Percentiles rank a stretch among this genome's conserved stretches.
phyloP scores from a whole-genome alignment of 92 coral and sea anemone species.

The Phenganax subtilis region DNA sequence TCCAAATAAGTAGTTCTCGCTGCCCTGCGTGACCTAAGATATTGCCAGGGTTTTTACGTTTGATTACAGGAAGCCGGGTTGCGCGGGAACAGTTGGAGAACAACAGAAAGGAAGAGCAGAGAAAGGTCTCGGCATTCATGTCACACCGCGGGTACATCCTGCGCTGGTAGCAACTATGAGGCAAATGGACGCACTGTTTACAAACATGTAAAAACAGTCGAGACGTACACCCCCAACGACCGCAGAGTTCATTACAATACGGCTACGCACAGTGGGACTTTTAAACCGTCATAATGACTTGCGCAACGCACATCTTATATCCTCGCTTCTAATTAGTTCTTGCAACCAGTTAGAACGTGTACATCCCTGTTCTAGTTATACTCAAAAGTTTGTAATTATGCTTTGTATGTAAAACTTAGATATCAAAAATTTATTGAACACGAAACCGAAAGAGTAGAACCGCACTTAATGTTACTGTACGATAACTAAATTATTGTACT shows the following conservation, averaged over 20 bases:
- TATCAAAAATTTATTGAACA: not conserved
- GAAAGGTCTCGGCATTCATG: not conserved
- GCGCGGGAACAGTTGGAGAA: conserved; percentile 38
- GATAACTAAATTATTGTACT: not conserved
- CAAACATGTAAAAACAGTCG: conserved; percentile 29
- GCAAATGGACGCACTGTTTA: conserved; percentile 21
- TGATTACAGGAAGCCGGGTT: conserved; percentile 32
- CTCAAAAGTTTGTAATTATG: too few species aligned
- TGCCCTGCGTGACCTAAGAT: conserved; percentile 9
- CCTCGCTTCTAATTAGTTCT: not conserved
- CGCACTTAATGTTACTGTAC: not conserved
- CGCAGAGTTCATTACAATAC: not conserved
- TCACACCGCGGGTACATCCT: conserved; percentile 31
- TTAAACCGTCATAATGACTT: not conserved
- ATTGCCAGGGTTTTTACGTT: not conserved
- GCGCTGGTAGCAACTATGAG: conserved; percentile 19
- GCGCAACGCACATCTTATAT: not conserved
- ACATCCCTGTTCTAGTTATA: too few species aligned
- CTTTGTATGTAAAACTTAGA: not conserved
- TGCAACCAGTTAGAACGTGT: not conserved
- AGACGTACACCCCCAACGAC: not conserved
- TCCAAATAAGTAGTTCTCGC: not conserved
- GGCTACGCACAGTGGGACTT: not conserved
- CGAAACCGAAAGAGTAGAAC: too few species aligned
- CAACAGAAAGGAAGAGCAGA: conserved; percentile 14